Evolutionary conservation across 2,888 invertebrate species (phyloP), one percentile per base, ranked within the genome.

Genomic region (Caenorhabditis imperialis): DNA sequence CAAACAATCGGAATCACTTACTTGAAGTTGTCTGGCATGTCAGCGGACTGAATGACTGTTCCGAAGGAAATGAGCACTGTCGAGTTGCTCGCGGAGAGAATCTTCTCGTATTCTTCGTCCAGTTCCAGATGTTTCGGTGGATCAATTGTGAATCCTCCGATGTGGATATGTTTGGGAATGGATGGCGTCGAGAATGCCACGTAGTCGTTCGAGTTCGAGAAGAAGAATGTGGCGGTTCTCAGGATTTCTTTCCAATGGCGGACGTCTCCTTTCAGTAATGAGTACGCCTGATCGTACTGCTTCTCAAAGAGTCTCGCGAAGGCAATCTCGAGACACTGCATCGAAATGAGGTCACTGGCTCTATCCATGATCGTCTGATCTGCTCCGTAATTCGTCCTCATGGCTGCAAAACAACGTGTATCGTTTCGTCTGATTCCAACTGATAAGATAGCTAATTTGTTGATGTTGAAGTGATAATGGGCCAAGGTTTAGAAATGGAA

Each of bases 81-180:
- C 7, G 45, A 58, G 7, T 47, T 18, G 1, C 58, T n/a, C 7
- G 37, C 16, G 10, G 14, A 16, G 18, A 58, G 47, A 27, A 58
- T 58, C 22, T 47, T 35, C 7, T 47, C 38, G 25, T 58, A 58
- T 22, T 58, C 58, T 16, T 45, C 38, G 14, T 40, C 42, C 3
- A 55, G 42, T 27, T 55, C 16, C 42, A 55, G 27, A 16, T 42
- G 25, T 16, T 55, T 55, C 22, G 54, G 54, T 4, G 54, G 54
- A 18, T 55, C 54, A 35, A 58, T 58, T 1, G 58, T 37, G 47
- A 58, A 47, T n/a, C 58, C 58, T 5, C 58, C 58, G 20, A 58
- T 22, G 5, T 35, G 45, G 10, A 58, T 27, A 23, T 35, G 35
- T 20, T 58, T 58, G 12, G 58, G 33, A 10, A 58, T 22, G 5